Percentiles rank a stretch among this genome's conserved stretches.
phyloP scores from a whole-genome alignment of 2,888 invertebrate genomes.

The Cordylochernes scorpioides region DNA sequence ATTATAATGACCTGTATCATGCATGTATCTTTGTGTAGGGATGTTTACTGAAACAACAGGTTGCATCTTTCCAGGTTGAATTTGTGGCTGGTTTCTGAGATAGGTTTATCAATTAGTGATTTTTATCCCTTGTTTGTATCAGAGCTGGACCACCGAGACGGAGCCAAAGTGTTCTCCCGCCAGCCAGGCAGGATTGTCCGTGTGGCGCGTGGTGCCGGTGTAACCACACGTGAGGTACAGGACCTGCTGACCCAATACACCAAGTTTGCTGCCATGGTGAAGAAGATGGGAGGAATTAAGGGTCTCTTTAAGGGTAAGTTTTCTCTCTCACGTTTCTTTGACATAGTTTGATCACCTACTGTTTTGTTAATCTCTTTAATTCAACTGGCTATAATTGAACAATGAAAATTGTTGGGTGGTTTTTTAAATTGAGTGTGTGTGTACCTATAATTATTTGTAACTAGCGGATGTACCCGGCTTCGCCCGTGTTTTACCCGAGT shows the following conservation, averaged over 20 bases:
- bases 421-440: too few relatives aligned
- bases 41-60: too few relatives aligned
- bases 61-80: too few relatives aligned
- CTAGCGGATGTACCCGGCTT: too few relatives aligned
- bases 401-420: too few relatives aligned
- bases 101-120: not conserved
- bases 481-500: too few relatives aligned
- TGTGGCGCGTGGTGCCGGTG: constrained; percentile 76
- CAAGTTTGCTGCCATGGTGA: constrained; percentile 95
- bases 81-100: not conserved
- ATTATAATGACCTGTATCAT: too few relatives aligned
- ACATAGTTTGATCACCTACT: not conserved
- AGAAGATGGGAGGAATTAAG: constrained; percentile 99
- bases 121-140: constrained; percentile 3
- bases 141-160: constrained; percentile 84
- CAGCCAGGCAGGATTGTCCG: constrained; percentile 52
- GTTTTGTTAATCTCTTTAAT: too few relatives aligned
- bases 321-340: not conserved
- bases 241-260: constrained; percentile 93
- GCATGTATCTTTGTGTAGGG: too few relatives aligned
- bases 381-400: too few relatives aligned
- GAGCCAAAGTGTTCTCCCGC: constrained; percentile 79
- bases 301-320: constrained; percentile 55
- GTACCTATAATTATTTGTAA: too few relatives aligned
- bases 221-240: constrained; percentile 80